Evolutionary conservation across 2,797 vertebrate species (phyloP).

Genomic region (Percopsis omiscomaycus): DNA sequence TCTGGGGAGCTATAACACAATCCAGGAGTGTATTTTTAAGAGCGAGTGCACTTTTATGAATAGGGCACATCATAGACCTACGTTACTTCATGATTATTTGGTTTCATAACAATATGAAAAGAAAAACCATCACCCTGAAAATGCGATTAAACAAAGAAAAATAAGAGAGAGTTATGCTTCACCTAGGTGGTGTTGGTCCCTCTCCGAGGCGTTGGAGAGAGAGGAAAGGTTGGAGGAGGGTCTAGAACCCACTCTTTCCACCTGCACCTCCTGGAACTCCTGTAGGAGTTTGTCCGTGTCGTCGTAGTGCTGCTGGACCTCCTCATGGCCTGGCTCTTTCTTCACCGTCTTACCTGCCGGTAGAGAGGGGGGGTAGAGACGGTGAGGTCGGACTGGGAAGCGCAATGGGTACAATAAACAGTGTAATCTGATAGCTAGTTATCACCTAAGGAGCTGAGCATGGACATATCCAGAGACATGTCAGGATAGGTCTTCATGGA

Average conservation of each 20-base stretch:
- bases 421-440: neutral
- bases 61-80: too few species aligned
- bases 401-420: neutral
- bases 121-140: slow-evolving; percentile 25
- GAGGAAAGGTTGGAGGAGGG: slow-evolving; percentile 96
- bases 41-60: too few species aligned
- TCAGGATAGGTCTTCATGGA: slow-evolving; percentile 91
- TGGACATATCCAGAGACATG: slow-evolving; percentile 91
- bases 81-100: too few species aligned
- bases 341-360: slow-evolving; percentile 86
- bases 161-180: slow-evolving; percentile 16
- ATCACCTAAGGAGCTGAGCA: slow-evolving; percentile 90
- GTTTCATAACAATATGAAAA: too few species aligned
- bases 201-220: slow-evolving; percentile 92
- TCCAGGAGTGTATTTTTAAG: too few species aligned
- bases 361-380: neutral
- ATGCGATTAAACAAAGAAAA: neutral
- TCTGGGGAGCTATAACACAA: too few species aligned
- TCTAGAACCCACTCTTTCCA: slow-evolving; percentile 89
- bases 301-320: slow-evolving; percentile 88
- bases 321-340: slow-evolving; percentile 92
- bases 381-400: neutral
- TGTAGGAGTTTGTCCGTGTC: slow-evolving; percentile 92
- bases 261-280: slow-evolving; percentile 93
- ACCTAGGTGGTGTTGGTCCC: slow-evolving; percentile 94